A percentile compares a stretch with the other conserved stretches of the same genome.
Conservation (phyloP, 1,140 invertebrate genomes). For the Lordiphosa mommai region DNA sequence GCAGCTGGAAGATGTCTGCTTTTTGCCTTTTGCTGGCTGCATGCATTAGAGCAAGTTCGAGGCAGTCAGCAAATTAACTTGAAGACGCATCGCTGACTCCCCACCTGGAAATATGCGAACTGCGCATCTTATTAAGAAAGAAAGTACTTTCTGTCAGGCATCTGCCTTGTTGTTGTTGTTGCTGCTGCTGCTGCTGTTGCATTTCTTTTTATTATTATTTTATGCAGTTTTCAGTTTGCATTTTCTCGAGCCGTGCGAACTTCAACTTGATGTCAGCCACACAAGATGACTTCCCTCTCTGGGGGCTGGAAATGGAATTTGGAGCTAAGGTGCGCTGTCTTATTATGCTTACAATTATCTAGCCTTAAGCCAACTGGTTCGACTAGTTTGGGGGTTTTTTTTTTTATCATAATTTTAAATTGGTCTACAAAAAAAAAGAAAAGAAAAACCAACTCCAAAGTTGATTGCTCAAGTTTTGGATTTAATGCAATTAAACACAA, state of each 20-base stretch:
- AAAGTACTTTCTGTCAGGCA: slow-evolving; percentile 75
- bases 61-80: slow-evolving; percentile 71
- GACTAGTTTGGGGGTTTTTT: slow-evolving; percentile 53
- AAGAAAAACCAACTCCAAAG: slow-evolving; percentile 16
- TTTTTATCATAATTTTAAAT: slow-evolving; percentile 60
- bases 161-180: slow-evolving; percentile 27
- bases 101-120: slow-evolving; percentile 41
- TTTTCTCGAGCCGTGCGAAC: slow-evolving; percentile 73
- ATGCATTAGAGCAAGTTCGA: slow-evolving; percentile 76
- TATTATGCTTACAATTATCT: slow-evolving; percentile 48
- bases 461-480: slow-evolving; percentile 52
- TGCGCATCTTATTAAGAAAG: slow-evolving; percentile 77
- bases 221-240: slow-evolving; percentile 26
- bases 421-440: slow-evolving; percentile 50
- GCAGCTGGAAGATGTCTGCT: slow-evolving; percentile 8
- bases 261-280: slow-evolving; percentile 67
- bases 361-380: slow-evolving; percentile 51
- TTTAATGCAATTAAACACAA: slow-evolving; percentile 65
- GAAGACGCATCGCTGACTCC: slow-evolving; percentile 15
- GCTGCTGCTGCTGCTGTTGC: slow-evolving; percentile 17
- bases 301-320: slow-evolving; percentile 3
- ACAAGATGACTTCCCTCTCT: slow-evolving; percentile 48
- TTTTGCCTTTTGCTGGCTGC: slow-evolving; percentile 26
- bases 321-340: slow-evolving; percentile 12
- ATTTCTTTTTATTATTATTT: slow-evolving; percentile 32